Base-by-base conservation (phyloP, 2,113 vertebrate genomes). In the Sitta europaea region DNA sequence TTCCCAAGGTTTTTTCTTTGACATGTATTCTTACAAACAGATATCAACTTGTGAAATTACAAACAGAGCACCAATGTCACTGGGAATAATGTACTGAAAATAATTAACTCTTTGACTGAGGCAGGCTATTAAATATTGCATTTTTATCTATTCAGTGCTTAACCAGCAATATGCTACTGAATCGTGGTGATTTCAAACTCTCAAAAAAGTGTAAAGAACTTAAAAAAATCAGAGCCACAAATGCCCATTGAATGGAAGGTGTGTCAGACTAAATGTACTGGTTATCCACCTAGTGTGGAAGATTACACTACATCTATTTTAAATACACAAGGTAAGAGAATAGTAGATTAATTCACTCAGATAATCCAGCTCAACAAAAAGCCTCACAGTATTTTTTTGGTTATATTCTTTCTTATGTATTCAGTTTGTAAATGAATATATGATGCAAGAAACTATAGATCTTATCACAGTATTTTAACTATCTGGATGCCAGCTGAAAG, bases 281-380 rank as follows among this genome's bases (percentile, higher is more conserved):
- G 80, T 55, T 79, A 81, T 55, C 50, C 28, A 48, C 31, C 23
- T 65, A 9, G 14, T 63, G 45, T 31, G 62, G 76, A 81, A 88
- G 77, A 84, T 77, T 62, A 86, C 47, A 61, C 33, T 68, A 78
- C 38, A 58, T 72, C 51, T 91, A 53, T 78, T 92, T 90, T 51
- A 92, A 92, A 79, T 72, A 78, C 35, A 68, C 35, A 68, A 47
- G 42, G 33, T 62, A 53, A 93, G 18, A 73, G 59, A 92, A 83
- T 9, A 73, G 45, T 38, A 45, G 61, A 73, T 95, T 83, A 75
- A 93, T 89, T 73, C 47, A 66, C 42, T 62, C 25, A 73, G 53
- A 72, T 80, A 91, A 96, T 88, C 53, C 58, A 94, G 51, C 28
- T 92, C 74, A 87, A 77, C 57, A 62, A 65, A 95, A 82, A 81